Conservation (phyloP, 2,797 vertebrate genomes). For the Sebastes matsubarae region DNA sequence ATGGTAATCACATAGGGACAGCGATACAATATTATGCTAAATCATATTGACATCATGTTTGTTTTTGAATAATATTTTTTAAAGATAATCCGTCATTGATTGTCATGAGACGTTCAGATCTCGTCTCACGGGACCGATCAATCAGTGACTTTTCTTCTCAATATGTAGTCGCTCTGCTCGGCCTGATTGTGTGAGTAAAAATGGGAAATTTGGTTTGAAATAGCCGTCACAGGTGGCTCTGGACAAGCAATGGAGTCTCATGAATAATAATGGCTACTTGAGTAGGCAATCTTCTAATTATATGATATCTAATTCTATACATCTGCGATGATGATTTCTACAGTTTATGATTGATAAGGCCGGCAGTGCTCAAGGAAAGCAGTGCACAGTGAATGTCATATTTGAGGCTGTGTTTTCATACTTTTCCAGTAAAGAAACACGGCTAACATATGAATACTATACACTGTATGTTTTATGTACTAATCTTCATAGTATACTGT, state of each 20-base stretch:
- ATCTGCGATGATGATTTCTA: conserved; percentile 50
- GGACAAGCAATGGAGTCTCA: conserved; percentile 33
- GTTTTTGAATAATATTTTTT: conserved; percentile 11
- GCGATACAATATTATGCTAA: neutral
- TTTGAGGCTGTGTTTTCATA: conserved; percentile 1
- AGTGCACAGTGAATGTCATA: neutral
- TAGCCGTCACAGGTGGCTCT: conserved; percentile 32
- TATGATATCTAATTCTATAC: conserved; percentile 53
- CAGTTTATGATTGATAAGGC: conserved; percentile 48
- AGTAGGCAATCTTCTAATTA: conserved; percentile 62
- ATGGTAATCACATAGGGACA: neutral
- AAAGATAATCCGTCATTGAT: conserved; percentile 15
- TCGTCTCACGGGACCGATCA: neutral
- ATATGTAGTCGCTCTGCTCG: conserved; percentile 9
- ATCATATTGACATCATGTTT: neutral
- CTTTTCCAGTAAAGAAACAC: neutral
- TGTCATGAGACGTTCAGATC: conserved; percentile 14
- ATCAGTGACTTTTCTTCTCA: conserved; percentile 23
- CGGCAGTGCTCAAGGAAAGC: conserved; percentile 11
- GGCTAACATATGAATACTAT: neutral
- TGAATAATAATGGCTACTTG: conserved; percentile 60
- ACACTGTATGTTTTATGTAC: neutral
- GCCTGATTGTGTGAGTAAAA: conserved; percentile 18
- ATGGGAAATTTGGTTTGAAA: conserved; percentile 20
- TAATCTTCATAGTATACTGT: neutral